Percentiles rank a stretch among this genome's conserved stretches.
Evolutionary conservation across 1,140 invertebrate species (phyloP).

Genomic region (Ridgeia piscesae): DNA sequence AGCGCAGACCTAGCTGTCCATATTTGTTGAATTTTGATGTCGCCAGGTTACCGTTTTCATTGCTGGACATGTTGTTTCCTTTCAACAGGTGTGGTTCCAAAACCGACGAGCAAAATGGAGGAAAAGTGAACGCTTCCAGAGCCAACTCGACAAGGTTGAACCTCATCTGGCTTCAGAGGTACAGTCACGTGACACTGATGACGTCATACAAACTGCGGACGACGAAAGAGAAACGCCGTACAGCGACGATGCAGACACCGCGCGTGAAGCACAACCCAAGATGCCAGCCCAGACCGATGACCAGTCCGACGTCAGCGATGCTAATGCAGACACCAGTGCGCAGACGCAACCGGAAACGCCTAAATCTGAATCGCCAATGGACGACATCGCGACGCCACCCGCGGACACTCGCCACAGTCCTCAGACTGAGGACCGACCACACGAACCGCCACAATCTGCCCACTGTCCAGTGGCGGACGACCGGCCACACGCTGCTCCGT

Average conservation of each 20-base stretch:
- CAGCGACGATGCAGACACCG: slow-evolving; percentile 7
- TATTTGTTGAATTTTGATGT: neutral
- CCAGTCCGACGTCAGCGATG: neutral
- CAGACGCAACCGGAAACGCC: neutral
- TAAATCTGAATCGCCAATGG: neutral
- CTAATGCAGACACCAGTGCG: neutral
- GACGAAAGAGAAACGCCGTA: neutral
- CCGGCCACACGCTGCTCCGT: neutral
- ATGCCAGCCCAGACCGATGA: neutral
- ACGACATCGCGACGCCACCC: neutral
- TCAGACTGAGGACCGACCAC: neutral
- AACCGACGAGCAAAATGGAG: slow-evolving; percentile 98
- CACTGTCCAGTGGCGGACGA: neutral
- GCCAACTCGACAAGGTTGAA: neutral
- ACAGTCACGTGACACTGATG: neutral
- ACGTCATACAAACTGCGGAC: neutral
- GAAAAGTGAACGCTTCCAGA: slow-evolving; percentile 61
- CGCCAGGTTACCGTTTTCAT: neutral
- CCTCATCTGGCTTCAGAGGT: neutral
- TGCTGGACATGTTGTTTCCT: neutral
- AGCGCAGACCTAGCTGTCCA: neutral
- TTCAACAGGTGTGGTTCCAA: slow-evolving; percentile 95
- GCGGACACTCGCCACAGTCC: neutral
- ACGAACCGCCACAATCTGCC: neutral
- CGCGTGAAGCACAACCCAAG: neutral